These are phyloP conservation scores for Siniperca scherzeri DNA, from an alignment of 2,797 vertebrate species.

Conservation along the genomic window DNA sequence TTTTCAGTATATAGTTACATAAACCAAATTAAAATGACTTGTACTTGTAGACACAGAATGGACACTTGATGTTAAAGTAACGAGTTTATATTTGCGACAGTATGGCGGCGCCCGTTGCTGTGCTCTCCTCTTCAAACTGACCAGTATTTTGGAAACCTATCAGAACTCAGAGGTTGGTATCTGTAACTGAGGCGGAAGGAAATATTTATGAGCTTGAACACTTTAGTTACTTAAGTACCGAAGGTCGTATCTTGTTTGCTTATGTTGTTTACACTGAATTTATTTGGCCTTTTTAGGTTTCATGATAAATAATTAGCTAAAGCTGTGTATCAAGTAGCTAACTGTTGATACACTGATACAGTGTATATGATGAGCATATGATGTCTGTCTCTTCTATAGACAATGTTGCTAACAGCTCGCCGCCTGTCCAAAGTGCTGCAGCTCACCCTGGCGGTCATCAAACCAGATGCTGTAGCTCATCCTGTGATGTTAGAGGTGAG, in stretches of 20 bases:
- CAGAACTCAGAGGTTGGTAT: slow-evolving; percentile 43
- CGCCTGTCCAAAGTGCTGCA: slow-evolving; percentile 86
- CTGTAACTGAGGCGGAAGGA: accelerated
- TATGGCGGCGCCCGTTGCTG: slow-evolving; percentile 18
- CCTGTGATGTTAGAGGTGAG: slow-evolving; percentile 91
- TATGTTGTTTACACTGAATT: background rate
- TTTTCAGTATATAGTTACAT: accelerated
- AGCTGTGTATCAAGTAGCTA: background rate
- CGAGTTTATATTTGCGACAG: background rate
- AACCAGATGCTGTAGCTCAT: slow-evolving; percentile 94
- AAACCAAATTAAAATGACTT: accelerated
- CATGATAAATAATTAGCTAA: too few relatives aligned
- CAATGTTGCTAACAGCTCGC: slow-evolving; percentile 65
- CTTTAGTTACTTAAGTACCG: accelerated
- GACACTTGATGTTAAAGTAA: background rate
- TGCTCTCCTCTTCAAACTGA: slow-evolving; percentile 2
- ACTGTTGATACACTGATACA: background rate
- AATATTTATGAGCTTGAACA: accelerated
- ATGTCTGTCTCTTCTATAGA: slow-evolving; percentile 14
- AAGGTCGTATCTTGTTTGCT: background rate
- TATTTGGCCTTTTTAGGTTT: too few relatives aligned
- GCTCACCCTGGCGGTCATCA: slow-evolving; percentile 94
- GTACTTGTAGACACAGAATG: accelerated
- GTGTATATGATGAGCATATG: too few relatives aligned
- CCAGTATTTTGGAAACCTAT: background rate